These are phyloP conservation scores for Phyllopteryx taeniolatus DNA, from an alignment of 2,113 vertebrate species.

Conservation along the genomic window DNA sequence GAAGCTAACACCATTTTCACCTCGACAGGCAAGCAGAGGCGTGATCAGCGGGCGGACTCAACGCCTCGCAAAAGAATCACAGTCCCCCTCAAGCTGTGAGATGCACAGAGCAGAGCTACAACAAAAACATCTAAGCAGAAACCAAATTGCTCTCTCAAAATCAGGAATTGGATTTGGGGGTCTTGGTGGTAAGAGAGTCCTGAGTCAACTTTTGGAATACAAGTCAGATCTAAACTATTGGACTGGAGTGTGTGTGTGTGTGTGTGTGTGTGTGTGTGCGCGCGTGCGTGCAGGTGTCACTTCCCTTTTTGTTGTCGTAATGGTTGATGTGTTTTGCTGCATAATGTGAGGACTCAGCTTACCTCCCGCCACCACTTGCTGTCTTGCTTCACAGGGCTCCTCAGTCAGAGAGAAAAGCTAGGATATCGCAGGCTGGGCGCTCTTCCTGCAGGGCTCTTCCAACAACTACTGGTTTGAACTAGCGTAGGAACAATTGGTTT, in stretches of 20 bases:
- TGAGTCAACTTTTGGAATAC: constrained; percentile 41
- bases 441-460: constrained; percentile 59
- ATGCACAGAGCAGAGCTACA: constrained; percentile 29
- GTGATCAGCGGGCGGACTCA: constrained; percentile 56
- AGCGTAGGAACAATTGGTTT: constrained; percentile 20
- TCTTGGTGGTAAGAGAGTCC: constrained; percentile 12
- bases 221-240: constrained; percentile 27
- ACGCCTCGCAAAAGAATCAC: constrained; percentile 56
- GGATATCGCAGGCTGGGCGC: constrained; percentile 38
- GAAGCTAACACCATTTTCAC: constrained; percentile 75
- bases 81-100: constrained; percentile 49
- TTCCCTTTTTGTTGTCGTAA: constrained; percentile 54
- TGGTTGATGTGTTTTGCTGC: constrained; percentile 32
- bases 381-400: constrained; percentile 46
- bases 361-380: constrained; percentile 35
- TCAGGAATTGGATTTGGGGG: background rate
- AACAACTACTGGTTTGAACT: constrained; percentile 44
- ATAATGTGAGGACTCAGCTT: constrained; percentile 60
- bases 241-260: background rate
- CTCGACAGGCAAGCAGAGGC: constrained; percentile 60
- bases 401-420: constrained; percentile 65
- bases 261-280: background rate
- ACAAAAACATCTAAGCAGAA: constrained; percentile 13
- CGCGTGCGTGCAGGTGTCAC: constrained; percentile 33
- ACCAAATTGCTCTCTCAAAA: background rate